Evolutionary conservation across 53 echinoderm and acorn worm genomes (phyloP).

Genomic region (Zoroaster sp.): DNA sequence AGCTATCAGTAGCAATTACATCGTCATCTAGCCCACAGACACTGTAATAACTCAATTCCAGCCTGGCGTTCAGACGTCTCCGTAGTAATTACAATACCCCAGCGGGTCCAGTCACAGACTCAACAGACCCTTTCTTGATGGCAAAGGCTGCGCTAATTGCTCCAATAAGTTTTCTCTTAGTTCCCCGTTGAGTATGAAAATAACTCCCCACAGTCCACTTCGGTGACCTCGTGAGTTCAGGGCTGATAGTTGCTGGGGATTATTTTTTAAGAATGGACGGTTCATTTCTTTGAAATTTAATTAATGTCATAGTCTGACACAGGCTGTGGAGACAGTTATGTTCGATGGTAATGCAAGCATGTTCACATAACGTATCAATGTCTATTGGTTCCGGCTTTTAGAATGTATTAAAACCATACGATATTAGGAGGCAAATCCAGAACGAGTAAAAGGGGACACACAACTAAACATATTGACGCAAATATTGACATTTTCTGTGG

Average conservation of each 20-base stretch:
- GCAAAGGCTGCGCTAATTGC: neutral
- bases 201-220: neutral
- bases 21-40: neutral
- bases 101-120: neutral
- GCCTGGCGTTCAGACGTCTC: constrained; percentile 4
- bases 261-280: neutral
- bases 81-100: neutral
- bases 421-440: too few species aligned
- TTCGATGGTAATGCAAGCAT: too few species aligned
- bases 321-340: too few species aligned
- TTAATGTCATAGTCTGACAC: too few species aligned
- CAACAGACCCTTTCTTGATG: neutral
- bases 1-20: neutral
- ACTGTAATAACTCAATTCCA: neutral
- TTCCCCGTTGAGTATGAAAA: neutral
- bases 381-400: too few species aligned
- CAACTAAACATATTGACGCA: too few species aligned
- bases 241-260: neutral
- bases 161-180: constrained; percentile 1
- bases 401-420: too few species aligned
- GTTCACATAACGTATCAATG: too few species aligned
- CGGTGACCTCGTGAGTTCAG: constrained; percentile 5
- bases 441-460: too few species aligned
- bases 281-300: neutral
- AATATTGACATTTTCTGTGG: too few species aligned